Evolutionary conservation across 2,113 vertebrate species (phyloP).

Genomic region (Nerophis ophidion): DNA sequence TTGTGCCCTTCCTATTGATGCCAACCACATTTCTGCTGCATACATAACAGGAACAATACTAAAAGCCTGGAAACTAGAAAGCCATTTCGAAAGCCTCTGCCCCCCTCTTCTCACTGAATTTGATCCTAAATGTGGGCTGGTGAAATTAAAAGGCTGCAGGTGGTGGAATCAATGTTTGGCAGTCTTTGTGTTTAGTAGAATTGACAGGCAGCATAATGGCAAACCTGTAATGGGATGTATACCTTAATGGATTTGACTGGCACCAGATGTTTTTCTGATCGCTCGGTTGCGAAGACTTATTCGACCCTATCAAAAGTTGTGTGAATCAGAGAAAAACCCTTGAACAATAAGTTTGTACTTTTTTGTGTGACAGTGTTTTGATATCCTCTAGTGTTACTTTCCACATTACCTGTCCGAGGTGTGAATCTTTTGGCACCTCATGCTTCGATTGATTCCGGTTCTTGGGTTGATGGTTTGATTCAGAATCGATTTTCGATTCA

Average conservation of each 20-base stretch:
- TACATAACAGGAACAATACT: conserved; percentile 15
- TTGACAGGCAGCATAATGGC: conserved; percentile 54
- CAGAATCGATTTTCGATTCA: no score
- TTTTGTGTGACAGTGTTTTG: no score
- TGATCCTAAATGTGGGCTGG: conserved; percentile 33
- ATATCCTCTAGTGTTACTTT: no score
- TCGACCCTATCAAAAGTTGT: no score
- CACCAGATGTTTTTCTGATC: not conserved
- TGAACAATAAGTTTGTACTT: no score
- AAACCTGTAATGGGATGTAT: conserved; percentile 37
- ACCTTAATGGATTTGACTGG: conserved; percentile 45
- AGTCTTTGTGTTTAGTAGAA: conserved; percentile 50
- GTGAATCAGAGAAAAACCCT: no score
- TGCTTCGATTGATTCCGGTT: no score
- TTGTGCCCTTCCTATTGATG: conserved; percentile 23
- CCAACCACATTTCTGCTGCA: conserved; percentile 24
- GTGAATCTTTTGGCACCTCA: no score
- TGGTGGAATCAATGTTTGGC: conserved; percentile 42
- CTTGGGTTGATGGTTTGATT: no score
- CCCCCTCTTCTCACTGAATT: conserved; percentile 12
- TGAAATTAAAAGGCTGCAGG: conserved; percentile 53
- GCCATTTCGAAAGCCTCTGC: not conserved
- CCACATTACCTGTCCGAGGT: no score
- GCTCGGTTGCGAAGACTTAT: conserved; percentile 18
- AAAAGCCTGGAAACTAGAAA: conserved; percentile 5